A percentile compares a stretch with the other conserved stretches of the same genome.
phyloP scores from a whole-genome alignment of 1,140 invertebrate genomes.

The Linepithema humile region DNA sequence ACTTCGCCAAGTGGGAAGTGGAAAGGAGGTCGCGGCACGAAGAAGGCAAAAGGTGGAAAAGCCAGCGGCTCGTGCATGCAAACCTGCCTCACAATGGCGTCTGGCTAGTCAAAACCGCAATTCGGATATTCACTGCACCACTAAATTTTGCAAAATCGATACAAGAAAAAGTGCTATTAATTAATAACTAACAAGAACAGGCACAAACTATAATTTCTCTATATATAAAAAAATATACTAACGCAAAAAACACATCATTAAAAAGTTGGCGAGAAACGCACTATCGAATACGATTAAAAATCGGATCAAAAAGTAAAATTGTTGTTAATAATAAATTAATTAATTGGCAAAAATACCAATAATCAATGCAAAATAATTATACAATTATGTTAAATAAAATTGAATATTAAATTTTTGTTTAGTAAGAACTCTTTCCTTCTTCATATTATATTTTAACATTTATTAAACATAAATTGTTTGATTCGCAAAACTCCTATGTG shows the following conservation, averaged over 20 bases:
- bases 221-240: not conserved
- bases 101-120: conserved; percentile 3
- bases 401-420: not conserved
- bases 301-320: not conserved
- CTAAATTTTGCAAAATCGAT: not conserved
- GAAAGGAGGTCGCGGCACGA: conserved; percentile 56
- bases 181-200: not conserved
- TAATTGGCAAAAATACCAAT: too few species aligned
- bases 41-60: conserved; percentile 52
- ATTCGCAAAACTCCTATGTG: not conserved
- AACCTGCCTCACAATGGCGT: conserved; percentile 8
- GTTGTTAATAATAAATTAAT: not conserved
- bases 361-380: too few species aligned
- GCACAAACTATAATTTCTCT: not conserved
- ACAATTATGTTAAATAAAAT: too few species aligned
- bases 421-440: not conserved
- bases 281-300: not conserved
- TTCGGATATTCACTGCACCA: not conserved
- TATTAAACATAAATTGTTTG: not conserved
- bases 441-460: not conserved
- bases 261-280: too few species aligned
- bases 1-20: conserved; percentile 58
- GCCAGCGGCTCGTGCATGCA: conserved; percentile 8
- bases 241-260: not conserved
- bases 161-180: not conserved